These are phyloP conservation scores for Cladopsammia gracilis DNA, from an alignment of 64 coral and sea anemone species.

Conservation along the genomic window DNA sequence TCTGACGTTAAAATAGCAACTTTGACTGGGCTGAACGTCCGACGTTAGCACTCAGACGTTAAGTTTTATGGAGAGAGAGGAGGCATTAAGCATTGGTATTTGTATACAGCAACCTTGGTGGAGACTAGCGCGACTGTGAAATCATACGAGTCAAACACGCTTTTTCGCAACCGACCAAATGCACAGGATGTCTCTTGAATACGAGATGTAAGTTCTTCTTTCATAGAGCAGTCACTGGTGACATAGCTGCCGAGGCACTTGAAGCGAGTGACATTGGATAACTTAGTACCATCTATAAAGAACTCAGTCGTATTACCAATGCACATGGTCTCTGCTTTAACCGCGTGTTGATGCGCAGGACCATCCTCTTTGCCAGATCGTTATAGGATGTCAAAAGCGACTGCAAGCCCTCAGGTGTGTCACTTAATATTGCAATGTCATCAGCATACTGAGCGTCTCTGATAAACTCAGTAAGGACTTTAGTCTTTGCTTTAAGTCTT, in stretches of 20 bases:
- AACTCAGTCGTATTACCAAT: constrained; percentile 32
- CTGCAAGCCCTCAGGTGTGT: constrained; percentile 46
- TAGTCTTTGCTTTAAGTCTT: constrained; percentile 49
- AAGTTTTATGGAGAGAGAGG: too few species aligned
- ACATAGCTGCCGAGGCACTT: constrained; percentile 50
- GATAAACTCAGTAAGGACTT: constrained; percentile 59
- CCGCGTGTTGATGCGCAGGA: constrained; percentile 9
- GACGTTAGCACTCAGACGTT: too few species aligned
- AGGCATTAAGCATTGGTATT: constrained; percentile 23
- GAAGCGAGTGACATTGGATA: constrained; percentile 35
- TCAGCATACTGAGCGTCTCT: constrained; percentile 64
- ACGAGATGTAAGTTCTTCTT: constrained; percentile 43
- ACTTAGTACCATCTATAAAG: constrained; percentile 53
- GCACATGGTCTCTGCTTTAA: constrained; percentile 58
- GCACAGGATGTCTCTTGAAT: constrained; percentile 60
- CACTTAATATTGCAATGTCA: constrained; percentile 65
- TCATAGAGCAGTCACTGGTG: constrained; percentile 59
- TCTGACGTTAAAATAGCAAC: too few species aligned
- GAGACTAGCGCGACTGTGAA: background rate
- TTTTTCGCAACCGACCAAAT: constrained; percentile 17
- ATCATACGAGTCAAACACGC: constrained; percentile 33
- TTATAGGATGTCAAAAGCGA: constrained; percentile 35
- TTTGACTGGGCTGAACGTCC: too few species aligned
- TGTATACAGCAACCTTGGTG: constrained; percentile 19
- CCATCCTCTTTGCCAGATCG: constrained; percentile 32